Conservation (phyloP, 2,888 invertebrate genomes). For the Opisthograptis luteolata region DNA sequence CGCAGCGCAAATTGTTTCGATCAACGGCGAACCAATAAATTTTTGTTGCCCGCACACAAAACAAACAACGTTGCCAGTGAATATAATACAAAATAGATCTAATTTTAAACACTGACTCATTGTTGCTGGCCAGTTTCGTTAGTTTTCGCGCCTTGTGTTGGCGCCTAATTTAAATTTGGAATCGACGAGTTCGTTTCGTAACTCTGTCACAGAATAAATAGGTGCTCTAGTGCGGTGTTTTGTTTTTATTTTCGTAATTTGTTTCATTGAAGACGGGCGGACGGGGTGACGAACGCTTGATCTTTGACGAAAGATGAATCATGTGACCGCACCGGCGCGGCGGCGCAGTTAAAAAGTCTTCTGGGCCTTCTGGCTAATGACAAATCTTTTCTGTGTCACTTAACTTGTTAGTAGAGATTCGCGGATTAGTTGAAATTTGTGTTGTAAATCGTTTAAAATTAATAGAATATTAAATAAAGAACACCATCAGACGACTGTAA, state of each 20-base stretch:
- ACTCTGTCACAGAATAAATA: too few relatives aligned
- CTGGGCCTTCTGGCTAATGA: constrained; percentile 2
- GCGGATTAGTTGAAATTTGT: not conserved
- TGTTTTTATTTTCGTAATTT: constrained; percentile 32
- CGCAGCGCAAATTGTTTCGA: constrained; percentile 18
- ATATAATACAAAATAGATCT: constrained; percentile 56
- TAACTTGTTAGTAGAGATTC: too few relatives aligned
- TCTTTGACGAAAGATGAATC: constrained; percentile 25
- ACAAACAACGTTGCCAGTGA: constrained; percentile 60
- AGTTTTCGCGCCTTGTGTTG: constrained; percentile 52
- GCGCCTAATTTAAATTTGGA: constrained; percentile 70
- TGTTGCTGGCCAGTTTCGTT: constrained; percentile 52
- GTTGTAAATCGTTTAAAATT: too few relatives aligned
- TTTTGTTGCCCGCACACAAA: constrained; percentile 30
- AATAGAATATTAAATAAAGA: too few relatives aligned
- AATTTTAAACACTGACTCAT: constrained; percentile 59
- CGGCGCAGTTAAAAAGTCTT: too few relatives aligned
- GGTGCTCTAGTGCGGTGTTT: constrained; percentile 46
- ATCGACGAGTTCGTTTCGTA: constrained; percentile 52
- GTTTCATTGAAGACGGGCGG: constrained; percentile 22
- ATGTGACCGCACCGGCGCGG: constrained; percentile 6
- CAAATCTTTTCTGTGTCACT: too few relatives aligned
- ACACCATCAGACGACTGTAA: too few relatives aligned
- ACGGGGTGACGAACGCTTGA: constrained; percentile 13
- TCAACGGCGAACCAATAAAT: constrained; percentile 23